Conservation (phyloP, 2,113 vertebrate species). For the Salvator merianae region DNA sequence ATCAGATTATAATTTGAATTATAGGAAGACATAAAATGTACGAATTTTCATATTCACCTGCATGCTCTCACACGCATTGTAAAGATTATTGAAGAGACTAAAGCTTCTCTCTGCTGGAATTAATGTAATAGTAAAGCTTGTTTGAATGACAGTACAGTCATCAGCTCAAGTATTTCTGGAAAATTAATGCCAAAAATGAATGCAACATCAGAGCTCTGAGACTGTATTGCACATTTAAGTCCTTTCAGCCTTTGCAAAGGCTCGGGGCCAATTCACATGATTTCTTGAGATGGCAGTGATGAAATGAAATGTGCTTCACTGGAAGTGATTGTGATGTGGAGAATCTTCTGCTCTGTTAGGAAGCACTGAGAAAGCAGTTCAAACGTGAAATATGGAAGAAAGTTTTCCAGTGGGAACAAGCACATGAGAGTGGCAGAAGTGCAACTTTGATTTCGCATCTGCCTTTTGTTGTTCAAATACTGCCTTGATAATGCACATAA, state of each 20-base stretch:
- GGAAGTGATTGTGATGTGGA: neutral
- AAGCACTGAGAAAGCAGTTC: too few relatives aligned
- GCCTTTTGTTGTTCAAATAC: too few relatives aligned
- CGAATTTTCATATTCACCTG: conserved; percentile 57
- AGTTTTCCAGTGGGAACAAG: too few relatives aligned
- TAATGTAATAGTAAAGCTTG: conserved; percentile 67
- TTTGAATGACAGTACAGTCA: conserved; percentile 69
- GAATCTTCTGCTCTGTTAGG: too few relatives aligned
- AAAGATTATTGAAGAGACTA: conserved; percentile 62
- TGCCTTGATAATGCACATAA: too few relatives aligned
- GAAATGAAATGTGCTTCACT: neutral
- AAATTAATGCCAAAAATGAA: conserved; percentile 72
- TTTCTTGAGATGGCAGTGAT: neutral
- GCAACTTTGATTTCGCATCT: too few relatives aligned
- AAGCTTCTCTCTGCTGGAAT: conserved; percentile 65
- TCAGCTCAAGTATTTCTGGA: conserved; percentile 63
- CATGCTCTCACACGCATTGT: conserved; percentile 17
- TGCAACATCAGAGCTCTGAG: conserved; percentile 54
- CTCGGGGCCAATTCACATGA: neutral
- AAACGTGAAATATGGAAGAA: too few relatives aligned
- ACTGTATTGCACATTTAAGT: conserved; percentile 52
- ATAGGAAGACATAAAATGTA: conserved; percentile 53
- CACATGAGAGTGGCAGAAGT: too few relatives aligned
- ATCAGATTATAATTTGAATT: conserved; percentile 39
- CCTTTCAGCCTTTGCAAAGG: conserved; percentile 54